These are phyloP conservation scores for Mystacides longicornis DNA, from an alignment of 2,888 invertebrate genomes.

Conservation along the genomic window DNA sequence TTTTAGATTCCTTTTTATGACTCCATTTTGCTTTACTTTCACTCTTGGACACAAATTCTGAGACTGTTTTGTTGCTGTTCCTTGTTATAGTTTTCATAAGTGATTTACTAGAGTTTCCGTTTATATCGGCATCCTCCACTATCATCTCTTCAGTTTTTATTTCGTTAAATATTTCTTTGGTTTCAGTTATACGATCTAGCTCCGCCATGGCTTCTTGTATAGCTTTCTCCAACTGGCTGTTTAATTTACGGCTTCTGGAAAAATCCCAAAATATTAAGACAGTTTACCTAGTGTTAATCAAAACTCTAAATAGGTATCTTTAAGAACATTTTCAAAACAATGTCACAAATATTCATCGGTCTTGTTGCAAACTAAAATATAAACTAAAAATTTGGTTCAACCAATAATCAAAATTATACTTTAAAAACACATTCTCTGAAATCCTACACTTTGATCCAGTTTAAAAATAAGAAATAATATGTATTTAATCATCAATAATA, in stretches of 20 bases:
- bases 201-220: slow-evolving; percentile 91
- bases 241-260: slow-evolving; percentile 86
- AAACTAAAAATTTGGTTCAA: too few relatives aligned
- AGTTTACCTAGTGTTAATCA: not conserved
- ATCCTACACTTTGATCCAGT: too few relatives aligned
- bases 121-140: slow-evolving; percentile 15
- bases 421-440: too few relatives aligned
- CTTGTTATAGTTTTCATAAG: slow-evolving; percentile 19
- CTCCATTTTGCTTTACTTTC: slow-evolving; percentile 31
- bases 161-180: slow-evolving; percentile 31
- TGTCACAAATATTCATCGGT: slow-evolving; percentile 7
- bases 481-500: too few relatives aligned
- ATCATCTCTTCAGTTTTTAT: slow-evolving; percentile 12
- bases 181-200: slow-evolving; percentile 62
- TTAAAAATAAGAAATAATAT: too few relatives aligned
- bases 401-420: too few relatives aligned
- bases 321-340: not conserved
- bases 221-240: slow-evolving; percentile 80
- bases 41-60: slow-evolving; percentile 10
- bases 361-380: not conserved
- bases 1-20: slow-evolving; percentile 13
- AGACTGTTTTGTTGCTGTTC: slow-evolving; percentile 9
- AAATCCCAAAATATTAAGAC: slow-evolving; percentile 19
- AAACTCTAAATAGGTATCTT: not conserved
- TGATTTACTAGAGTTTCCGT: slow-evolving; percentile 23